Conservation (phyloP, 2,797 vertebrate genomes). For the Erpetoichthys calabaricus region DNA sequence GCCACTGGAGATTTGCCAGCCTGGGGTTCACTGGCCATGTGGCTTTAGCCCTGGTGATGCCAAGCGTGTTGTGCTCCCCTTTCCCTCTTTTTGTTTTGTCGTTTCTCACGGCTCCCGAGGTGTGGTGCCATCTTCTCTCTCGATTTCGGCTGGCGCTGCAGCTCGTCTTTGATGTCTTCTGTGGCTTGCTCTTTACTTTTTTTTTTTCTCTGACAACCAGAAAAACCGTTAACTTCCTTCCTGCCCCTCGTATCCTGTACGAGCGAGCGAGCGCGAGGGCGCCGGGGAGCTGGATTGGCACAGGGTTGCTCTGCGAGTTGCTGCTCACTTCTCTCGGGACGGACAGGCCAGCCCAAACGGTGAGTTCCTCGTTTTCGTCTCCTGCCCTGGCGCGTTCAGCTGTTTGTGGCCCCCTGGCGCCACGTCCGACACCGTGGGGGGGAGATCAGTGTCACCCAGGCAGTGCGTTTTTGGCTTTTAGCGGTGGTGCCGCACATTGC, state of each 20-base stretch:
- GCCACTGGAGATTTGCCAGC: background rate
- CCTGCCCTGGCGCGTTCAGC: too few relatives aligned
- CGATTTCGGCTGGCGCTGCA: background rate
- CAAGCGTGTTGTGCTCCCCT: too few relatives aligned
- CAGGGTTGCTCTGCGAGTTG: too few relatives aligned
- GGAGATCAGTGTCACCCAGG: too few relatives aligned
- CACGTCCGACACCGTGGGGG: too few relatives aligned
- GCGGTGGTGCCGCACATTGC: too few relatives aligned
- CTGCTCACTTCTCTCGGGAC: too few relatives aligned
- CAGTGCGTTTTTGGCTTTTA: too few relatives aligned
- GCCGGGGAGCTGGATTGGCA: too few relatives aligned
- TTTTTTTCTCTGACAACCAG: background rate
- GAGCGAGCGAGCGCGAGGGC: constrained; percentile 30
- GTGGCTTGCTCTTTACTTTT: background rate
- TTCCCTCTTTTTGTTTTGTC: background rate
- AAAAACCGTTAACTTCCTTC: constrained; percentile 23
- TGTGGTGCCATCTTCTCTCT: background rate
- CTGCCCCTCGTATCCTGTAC: constrained; percentile 53
- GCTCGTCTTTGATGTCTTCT: background rate
- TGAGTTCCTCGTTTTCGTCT: too few relatives aligned
- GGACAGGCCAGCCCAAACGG: too few relatives aligned
- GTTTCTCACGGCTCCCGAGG: background rate
- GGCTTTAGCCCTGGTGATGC: background rate
- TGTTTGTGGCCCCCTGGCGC: too few relatives aligned
- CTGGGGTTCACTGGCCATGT: background rate